Conservation (phyloP, 2,113 vertebrate genomes). For the Rhea americana region DNA sequence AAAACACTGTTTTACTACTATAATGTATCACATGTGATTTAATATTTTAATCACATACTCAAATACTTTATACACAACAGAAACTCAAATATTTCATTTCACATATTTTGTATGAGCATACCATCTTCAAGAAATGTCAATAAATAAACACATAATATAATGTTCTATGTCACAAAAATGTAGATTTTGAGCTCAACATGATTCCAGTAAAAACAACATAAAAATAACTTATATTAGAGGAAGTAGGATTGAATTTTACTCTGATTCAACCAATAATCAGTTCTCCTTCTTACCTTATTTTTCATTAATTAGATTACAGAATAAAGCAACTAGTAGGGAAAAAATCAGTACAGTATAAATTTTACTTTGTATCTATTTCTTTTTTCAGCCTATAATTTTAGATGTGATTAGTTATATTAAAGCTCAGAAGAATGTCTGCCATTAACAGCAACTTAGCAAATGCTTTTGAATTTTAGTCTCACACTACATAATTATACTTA, state of each 20-base stretch:
- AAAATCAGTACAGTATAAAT: constrained; percentile 16
- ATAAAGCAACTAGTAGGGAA: constrained; percentile 42
- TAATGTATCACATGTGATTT: neutral
- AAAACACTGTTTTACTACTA: neutral
- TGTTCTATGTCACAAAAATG: neutral
- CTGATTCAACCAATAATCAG: neutral
- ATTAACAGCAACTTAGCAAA: constrained; percentile 46
- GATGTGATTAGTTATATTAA: constrained; percentile 44
- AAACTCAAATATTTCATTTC: neutral
- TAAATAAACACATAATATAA: neutral
- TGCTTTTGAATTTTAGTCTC: constrained; percentile 60
- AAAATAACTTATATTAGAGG: neutral
- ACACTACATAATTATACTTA: constrained; percentile 69
- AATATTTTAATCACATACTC: neutral
- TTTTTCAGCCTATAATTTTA: constrained; percentile 43
- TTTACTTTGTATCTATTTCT: constrained; percentile 11
- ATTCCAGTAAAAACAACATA: neutral
- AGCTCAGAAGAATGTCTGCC: constrained; percentile 42
- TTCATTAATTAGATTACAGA: constrained; percentile 64
- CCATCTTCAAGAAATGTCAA: neutral
- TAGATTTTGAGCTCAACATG: neutral
- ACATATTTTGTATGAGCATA: neutral
- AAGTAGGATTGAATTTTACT: neutral
- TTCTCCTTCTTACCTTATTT: constrained; percentile 26
- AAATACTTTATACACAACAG: neutral